These are phyloP conservation scores for Simalia tracyae DNA, from an alignment of 2,797 vertebrate genomes.

Conservation along the genomic window DNA sequence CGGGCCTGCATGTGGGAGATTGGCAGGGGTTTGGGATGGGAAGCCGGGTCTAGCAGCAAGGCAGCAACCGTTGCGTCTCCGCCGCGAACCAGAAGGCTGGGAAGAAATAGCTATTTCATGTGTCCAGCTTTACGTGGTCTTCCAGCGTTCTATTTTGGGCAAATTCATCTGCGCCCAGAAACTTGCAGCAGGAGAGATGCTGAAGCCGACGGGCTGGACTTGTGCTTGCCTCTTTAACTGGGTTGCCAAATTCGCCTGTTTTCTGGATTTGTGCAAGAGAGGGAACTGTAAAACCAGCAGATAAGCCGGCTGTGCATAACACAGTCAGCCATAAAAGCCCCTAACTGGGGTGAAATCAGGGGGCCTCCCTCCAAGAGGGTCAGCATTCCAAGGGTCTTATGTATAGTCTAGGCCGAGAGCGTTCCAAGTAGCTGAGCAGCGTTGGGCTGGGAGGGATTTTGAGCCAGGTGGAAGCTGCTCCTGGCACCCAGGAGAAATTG, in stretches of 20 bases:
- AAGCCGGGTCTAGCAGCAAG: neutral
- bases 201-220: neutral
- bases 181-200: neutral
- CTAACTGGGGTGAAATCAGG: no score
- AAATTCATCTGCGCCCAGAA: neutral
- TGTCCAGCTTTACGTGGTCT: neutral
- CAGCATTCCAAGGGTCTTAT: neutral
- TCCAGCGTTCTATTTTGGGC: neutral
- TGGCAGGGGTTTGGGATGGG: neutral
- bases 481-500: neutral
- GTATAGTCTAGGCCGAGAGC: conserved; percentile 19
- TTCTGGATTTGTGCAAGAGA: neutral
- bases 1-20: neutral
- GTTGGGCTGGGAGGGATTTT: neutral
- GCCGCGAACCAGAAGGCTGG: neutral
- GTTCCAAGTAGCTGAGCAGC: neutral
- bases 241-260: neutral
- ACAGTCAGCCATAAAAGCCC: neutral
- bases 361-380: neutral
- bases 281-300: neutral
- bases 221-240: neutral
- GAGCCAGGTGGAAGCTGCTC: neutral
- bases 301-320: neutral
- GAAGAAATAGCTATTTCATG: neutral
- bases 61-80: neutral